These are phyloP conservation scores for Lasioglossum zephyrum DNA, from an alignment of 2,888 invertebrate genomes.

Conservation along the genomic window DNA sequence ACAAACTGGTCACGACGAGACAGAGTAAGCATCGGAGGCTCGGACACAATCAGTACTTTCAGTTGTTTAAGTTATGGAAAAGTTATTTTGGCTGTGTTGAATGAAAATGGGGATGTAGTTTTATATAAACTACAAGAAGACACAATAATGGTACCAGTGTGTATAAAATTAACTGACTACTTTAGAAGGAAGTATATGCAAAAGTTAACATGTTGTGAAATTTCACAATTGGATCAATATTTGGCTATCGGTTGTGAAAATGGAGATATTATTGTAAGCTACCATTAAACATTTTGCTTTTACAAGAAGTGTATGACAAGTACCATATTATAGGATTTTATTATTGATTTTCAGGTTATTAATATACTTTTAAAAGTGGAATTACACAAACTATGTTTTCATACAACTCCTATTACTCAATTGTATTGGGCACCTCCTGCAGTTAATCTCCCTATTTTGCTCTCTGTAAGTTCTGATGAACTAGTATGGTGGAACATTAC, in stretches of 20 bases:
- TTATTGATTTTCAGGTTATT: slow-evolving; percentile 72
- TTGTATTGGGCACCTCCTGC: slow-evolving; percentile 78
- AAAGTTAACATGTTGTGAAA: slow-evolving; percentile 75
- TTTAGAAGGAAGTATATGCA: slow-evolving; percentile 35
- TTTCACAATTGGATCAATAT: slow-evolving; percentile 86
- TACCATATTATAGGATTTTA: neutral
- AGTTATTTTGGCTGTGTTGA: slow-evolving; percentile 72
- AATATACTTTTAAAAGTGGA: slow-evolving; percentile 66
- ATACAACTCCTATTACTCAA: slow-evolving; percentile 74
- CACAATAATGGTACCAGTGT: slow-evolving; percentile 21
- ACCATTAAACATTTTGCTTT: neutral
- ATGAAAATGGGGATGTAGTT: slow-evolving; percentile 62
- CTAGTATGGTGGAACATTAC: slow-evolving; percentile 81
- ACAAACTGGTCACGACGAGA: slow-evolving; percentile 54
- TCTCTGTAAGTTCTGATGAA: slow-evolving; percentile 79
- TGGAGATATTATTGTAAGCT: slow-evolving; percentile 87
- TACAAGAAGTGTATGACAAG: neutral
- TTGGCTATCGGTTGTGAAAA: slow-evolving; percentile 88
- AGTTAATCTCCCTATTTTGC: slow-evolving; percentile 74
- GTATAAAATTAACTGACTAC: slow-evolving; percentile 46
- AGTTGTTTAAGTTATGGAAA: slow-evolving; percentile 74
- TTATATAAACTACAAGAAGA: slow-evolving; percentile 70
- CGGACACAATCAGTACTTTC: slow-evolving; percentile 52
- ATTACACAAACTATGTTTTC: slow-evolving; percentile 72
- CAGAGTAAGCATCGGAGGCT: slow-evolving; percentile 21